Evolutionary conservation across 1,140 invertebrate genomes (phyloP), one percentile per base, ranked within the genome.

Genomic region (Triops cancriformis): DNA sequence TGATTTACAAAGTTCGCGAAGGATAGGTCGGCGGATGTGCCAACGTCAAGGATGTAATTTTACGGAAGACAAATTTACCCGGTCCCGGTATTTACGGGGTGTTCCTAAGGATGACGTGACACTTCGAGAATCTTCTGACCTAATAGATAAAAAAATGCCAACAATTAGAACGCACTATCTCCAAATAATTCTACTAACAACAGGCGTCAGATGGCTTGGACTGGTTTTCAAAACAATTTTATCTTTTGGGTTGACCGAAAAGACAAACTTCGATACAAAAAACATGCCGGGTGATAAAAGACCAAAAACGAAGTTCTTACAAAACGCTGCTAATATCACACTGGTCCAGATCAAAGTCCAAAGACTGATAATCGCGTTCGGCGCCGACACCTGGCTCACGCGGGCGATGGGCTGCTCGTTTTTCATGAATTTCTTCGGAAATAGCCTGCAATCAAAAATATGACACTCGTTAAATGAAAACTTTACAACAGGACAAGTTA

Each of bases 311-410:
- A 41, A 76, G 11, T 31, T 18, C 37, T 78, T 78, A 78, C 77
- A 73, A 26, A 11, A 79, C 14, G 75, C 78, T 79, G 51, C 42
- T 37, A 72, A 76, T 76, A 73, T 79, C 78, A 74, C 78, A 79
- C n/a, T 73, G 74, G 74, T 79, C 75, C 28, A 79, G 73, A 72
- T 79, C 78, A 73, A 76, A 79, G 37, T 79, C 45, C n/a, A 78
- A 73, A 26, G 77, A 78, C 31, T 42, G 73, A 7, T 73, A 73
- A 41, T 76, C 74, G 26, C 72, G 78, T 86, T 96, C 94, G 1
- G 94, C 94, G 5, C 95, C 95, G 3, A 97, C 94, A 1, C 94
- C 94, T 0, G 94, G 94, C 83, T 96, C 94, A 80, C 94, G 85
- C 26, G 84, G 77, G 45, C 80, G 81, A 26, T 43, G 72, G 43